Base-by-base conservation (phyloP, 2,113 vertebrate species). In the Pyxicephalus adspersus region DNA sequence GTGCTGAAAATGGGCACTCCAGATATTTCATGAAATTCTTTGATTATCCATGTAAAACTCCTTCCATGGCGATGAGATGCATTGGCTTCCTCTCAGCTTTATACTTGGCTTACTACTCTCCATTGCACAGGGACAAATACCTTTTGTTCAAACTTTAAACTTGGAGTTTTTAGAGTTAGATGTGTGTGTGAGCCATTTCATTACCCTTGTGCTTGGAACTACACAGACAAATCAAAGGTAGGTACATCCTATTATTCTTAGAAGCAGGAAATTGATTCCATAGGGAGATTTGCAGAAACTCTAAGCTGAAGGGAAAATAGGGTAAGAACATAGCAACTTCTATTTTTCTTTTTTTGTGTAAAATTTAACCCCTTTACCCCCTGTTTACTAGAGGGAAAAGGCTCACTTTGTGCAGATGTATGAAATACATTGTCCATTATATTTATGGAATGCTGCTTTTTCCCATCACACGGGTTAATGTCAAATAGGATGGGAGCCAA, bases 401-500 rank as follows among this genome's bases (percentile, higher is more conserved):
- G 71, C 57, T 34, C 4, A 74, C 34, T 74, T 20, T 60, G 54
- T 60, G 29, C 54, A 34, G 8, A 28, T 13, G n/a, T 29, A 17
- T 74, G 54, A 23, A n/a, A 20, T 4, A 16, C 29, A 4, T 29
- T 74, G 22, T 28, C 17, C 54, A 34, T 45, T 45, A 45, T 31
- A 58, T 29, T 60, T 31, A 18, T 38, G 22, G 58, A 54, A 31
- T 77, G 51, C 61, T 19, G 20, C 22, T 51, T 3, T 75, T 31
- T 63, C 58, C 18, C n/a, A 50, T 64, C 25, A 58, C 51, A 81
- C 26, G 28, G 64, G 80, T 81, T 81, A 81, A 75, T 31, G 38
- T 73, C 71, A 73, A 61, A 60, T 71, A 54, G 67, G 79, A 81
- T 54, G 16, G 25, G 72, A 55, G 71, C 70, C 50, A 81, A 75